Evolutionary conservation across 2,797 vertebrate species (phyloP), one percentile per base, ranked within the genome.

Genomic region (Gallinago solitaria): DNA sequence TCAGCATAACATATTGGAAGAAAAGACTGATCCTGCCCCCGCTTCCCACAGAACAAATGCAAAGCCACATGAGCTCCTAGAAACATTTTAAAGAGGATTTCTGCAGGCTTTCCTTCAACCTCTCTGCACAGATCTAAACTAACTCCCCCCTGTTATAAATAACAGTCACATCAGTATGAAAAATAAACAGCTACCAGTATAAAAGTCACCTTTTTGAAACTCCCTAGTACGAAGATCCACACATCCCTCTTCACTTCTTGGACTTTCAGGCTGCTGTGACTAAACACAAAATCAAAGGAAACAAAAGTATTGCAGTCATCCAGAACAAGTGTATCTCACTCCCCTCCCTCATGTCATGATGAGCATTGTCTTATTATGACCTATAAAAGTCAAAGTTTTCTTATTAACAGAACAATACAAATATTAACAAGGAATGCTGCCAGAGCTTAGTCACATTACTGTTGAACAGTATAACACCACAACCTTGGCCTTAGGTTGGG

Each of bases 161-260:
- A 82, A 21, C 5, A 85, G 19, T 24, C 19, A n/a, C 92, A 45
- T 32, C 12, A 25, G 11, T 65, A 89, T 13, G 65, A 91, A 80
- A 85, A 28, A 11, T 27, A 64, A 79, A 32, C 25, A 30, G 24
- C 39, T 63, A 27, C 59, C 16, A 80, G 56, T 32, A 89, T 6
- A 90, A 92, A 67, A 83, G 64, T 96, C 75, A 97, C 97, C 96
- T 97, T 97, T 95, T 77, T 59, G 61, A 79, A 83, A 54, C 37
- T 95, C 89, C 68, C 94, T 53, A 41, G 68, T 25, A n/a, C n/a
- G 95, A 82, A 33, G 67, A 48, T 95, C 88, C 80, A 78, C 74
- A 76, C 4, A 60, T n/a, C 4, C 30, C 25, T 95, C 94, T 94
- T 96, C 91, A 30, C 41, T 92, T 93, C 57, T 83, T 65, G 73